These are phyloP conservation scores for Ictidomys tridecemlineatus DNA, from an alignment of 2,113 vertebrate genomes.

Conservation along the genomic window DNA sequence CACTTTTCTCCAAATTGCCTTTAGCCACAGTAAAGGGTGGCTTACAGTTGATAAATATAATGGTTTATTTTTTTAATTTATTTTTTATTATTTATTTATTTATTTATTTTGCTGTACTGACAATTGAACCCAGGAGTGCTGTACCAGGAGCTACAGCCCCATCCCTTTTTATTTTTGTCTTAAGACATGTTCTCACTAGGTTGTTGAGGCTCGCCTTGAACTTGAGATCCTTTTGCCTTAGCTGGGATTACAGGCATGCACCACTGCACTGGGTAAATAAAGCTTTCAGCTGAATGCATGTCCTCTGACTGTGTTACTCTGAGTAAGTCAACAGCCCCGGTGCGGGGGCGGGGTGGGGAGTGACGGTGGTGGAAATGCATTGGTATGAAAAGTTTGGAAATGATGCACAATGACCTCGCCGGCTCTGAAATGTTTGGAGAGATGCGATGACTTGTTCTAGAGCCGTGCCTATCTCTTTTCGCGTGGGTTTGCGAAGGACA, in stretches of 20 bases:
- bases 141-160: not conserved
- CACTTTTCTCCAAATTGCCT: slow-evolving; percentile 14
- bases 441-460: not conserved
- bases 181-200: not conserved
- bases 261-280: not conserved
- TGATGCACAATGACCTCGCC: not conserved
- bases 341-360: not conserved
- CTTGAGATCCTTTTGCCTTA: not conserved
- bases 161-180: not conserved
- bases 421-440: not conserved
- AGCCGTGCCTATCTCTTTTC: not conserved
- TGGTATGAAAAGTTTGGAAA: not conserved
- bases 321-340: not conserved
- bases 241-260: not conserved
- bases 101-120: not conserved
- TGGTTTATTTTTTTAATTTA: too few relatives aligned
- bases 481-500: not conserved
- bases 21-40: slow-evolving; percentile 5
- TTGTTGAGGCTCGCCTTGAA: not conserved
- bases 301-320: not conserved
- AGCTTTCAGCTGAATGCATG: not conserved
- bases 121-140: not conserved
- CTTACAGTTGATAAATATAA: not conserved
- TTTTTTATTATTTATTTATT: too few relatives aligned
- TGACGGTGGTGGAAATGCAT: not conserved